Evolutionary conservation across 2,888 invertebrate genomes (phyloP).

Genomic region (Caenorhabditis japonica): DNA sequence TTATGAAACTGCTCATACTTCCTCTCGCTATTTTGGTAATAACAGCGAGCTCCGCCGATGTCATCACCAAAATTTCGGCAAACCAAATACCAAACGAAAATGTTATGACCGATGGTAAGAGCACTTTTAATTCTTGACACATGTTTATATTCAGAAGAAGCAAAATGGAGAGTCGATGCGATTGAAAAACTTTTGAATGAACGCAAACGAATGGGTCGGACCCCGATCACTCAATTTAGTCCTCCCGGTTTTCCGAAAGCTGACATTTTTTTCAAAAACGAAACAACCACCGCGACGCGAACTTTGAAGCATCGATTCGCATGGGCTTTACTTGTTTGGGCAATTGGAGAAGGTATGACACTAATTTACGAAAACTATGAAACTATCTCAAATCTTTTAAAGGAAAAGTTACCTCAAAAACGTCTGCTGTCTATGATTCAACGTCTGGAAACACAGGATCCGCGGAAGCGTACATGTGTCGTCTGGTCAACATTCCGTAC

Average conservation of each 20-base stretch:
- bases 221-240: constrained; percentile 61
- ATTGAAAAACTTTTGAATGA: constrained; percentile 67
- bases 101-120: constrained; percentile 19
- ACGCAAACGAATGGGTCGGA: constrained; percentile 64
- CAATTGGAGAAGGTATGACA: constrained; percentile 69
- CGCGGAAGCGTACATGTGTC: constrained; percentile 72
- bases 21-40: constrained; percentile 6
- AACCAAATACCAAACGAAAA: constrained; percentile 35
- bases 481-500: constrained; percentile 64
- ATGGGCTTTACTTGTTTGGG: constrained; percentile 73
- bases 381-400: not conserved
- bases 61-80: constrained; percentile 38
- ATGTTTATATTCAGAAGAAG: constrained; percentile 48
- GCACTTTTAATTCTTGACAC: not conserved
- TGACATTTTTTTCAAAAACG: constrained; percentile 70
- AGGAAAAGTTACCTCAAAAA: constrained; percentile 52
- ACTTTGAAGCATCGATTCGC: constrained; percentile 72
- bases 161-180: constrained; percentile 59
- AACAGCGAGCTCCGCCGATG: constrained; percentile 13
- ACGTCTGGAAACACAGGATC: constrained; percentile 74
- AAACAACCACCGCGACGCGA: constrained; percentile 63
- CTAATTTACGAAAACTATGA: not conserved
- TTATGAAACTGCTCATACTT: constrained; percentile 28
- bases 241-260: constrained; percentile 57
- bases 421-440: constrained; percentile 70